Base-by-base conservation (phyloP, 2,113 vertebrate species). In the Passer domesticus region DNA sequence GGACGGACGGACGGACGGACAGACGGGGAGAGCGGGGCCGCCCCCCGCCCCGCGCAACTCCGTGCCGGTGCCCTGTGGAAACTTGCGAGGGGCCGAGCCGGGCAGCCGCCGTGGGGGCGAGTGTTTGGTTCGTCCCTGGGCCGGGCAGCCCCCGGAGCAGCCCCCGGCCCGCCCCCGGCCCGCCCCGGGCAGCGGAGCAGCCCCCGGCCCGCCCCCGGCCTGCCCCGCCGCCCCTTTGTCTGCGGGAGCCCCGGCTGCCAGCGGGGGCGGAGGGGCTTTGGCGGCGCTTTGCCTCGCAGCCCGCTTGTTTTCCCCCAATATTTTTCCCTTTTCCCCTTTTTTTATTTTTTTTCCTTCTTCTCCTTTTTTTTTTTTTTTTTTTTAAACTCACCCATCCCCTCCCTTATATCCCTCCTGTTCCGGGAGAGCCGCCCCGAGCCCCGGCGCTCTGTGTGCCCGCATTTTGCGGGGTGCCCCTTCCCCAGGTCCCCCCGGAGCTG, bases 221-320 rank as follows among this genome's bases (percentile, higher is more conserved):
- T 11, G 39, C n/a, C 39, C 62, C 44, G 79, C n/a, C 3, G 98
- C 97, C 98, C 98, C 97, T 92, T 92, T 90, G 93, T 92, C 90
- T 86, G 90, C 87, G 67, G 81, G 90, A 80, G 81, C 80, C 67
- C 17, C 28, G 22, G 21, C 46, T 47, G 46, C 46, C 11, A 14
- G 27, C 35, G 63, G 64, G 78, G 85, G 23, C 3, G 46, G 53
- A 55, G 80, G 74, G 16, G 53, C 53, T 4, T 55, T 37, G 13
- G 8, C 63, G 7, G 11, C 33, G 58, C 66, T 39, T 10, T 11
- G 55, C 8, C 56, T 62, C 46, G 2, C 3, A 17, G 22, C 73
- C 35, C 15, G 31, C 7, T 52, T 23, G 5, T 7, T 27, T 15
- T 16, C 2, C 97, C 98, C 98, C 97, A 2, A 4, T 49, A 27